Evolutionary conservation across 2,797 vertebrate genomes (phyloP), one percentile per base, ranked within the genome.

Genomic region (Microchirus variegatus): DNA sequence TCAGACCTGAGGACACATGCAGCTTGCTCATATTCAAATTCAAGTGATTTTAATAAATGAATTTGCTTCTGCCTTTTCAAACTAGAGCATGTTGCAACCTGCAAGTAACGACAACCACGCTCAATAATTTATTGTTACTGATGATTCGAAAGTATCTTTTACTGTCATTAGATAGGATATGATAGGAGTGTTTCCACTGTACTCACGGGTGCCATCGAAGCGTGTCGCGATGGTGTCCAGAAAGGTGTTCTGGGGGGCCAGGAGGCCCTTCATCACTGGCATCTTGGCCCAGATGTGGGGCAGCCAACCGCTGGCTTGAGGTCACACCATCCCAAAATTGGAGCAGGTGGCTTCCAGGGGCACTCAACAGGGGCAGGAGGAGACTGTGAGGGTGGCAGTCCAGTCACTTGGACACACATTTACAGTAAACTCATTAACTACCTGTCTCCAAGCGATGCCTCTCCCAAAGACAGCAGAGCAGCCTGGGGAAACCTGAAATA

Each of bases 221-320:
- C 91, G 91, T 1, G 92, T 94, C 0, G 93, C 93, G 38, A 94
- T 94, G 78, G 91, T 92, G 77, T 94, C 93, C 87, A 94, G 82
- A 54, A 94, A 94, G 48, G 93, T 94, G 89, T 94, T 94, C 85
- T 94, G 93, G 4, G 93, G 93, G 82, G 93, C 93, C 85, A 94
- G 87, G 19, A 94, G 92, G 80, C 93, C 93, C 88, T 94, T 94
- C 93, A 94, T 94, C 79, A 94, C 92, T 18, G 93, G 93, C 93
- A 94, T 94, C 70, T 84, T 90, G 84, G 87, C 89, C 87, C 87
- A 65, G 74, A 71, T 71, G 78, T 78, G 75, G 82, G 74, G 59
- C 52, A 36, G 80, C 75, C 76, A 77, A 74, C 65, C 73, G 76
- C 71, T 82, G 75, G 60, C 75, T 77, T 70, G 59, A 51, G 73